Percentiles rank a stretch among this genome's conserved stretches.
phyloP scores from a whole-genome alignment of 1,140 invertebrate genomes.

The Nasonia giraulti region DNA sequence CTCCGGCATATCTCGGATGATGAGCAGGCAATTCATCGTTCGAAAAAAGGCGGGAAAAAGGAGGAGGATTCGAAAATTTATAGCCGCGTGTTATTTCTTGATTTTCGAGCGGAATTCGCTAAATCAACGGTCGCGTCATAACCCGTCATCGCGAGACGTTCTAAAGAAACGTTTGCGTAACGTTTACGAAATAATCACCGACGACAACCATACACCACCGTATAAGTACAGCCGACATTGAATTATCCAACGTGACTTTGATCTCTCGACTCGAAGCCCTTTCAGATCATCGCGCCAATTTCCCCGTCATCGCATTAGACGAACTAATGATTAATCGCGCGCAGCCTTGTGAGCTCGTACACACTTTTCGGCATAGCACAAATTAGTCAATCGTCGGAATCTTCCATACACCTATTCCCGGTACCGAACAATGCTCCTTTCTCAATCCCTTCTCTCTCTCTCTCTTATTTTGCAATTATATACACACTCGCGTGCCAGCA shows the following conservation, averaged over 20 bases:
- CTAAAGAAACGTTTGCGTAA: too few relatives aligned
- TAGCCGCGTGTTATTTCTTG: neutral
- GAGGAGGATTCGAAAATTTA: conserved; percentile 9
- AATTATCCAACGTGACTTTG: neutral
- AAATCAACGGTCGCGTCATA: too few relatives aligned
- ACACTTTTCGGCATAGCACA: too few relatives aligned
- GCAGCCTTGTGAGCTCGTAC: neutral
- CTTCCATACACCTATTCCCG: neutral
- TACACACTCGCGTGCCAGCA: neutral
- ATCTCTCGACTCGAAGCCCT: neutral
- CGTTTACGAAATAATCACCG: too few relatives aligned
- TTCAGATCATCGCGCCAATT: neutral
- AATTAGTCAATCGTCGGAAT: too few relatives aligned
- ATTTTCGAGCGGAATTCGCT: neutral
- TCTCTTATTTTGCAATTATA: neutral
- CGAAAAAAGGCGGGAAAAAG: neutral
- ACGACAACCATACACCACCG: too few relatives aligned
- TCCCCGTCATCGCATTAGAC: neutral
- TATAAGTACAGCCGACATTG: neutral
- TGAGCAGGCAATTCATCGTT: conserved; percentile 24
- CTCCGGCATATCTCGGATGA: conserved; percentile 6
- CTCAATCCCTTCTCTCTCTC: neutral
- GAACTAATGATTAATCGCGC: conserved; percentile 2
- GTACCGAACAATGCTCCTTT: neutral
- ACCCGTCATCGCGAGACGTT: too few relatives aligned